Conservation (phyloP, 2,888 invertebrate genomes). For the Eustalomyia histrio region DNA sequence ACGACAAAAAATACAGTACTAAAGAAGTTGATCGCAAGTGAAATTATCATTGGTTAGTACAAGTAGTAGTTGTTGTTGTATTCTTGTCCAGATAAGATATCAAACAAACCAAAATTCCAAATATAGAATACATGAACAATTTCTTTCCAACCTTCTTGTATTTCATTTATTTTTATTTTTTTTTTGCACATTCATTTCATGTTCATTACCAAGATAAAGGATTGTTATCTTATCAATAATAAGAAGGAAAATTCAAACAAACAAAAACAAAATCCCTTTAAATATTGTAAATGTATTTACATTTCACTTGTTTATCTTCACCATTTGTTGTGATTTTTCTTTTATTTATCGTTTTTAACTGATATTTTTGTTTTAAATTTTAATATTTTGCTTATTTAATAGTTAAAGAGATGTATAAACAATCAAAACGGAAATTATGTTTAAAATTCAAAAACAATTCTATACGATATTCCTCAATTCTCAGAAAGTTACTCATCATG, state of each 20-base stretch:
- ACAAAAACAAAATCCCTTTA: background rate
- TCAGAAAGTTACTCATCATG: constrained; percentile 62
- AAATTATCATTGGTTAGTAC: constrained; percentile 40
- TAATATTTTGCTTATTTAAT: background rate
- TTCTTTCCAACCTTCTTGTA: constrained; percentile 23
- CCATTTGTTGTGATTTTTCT: background rate
- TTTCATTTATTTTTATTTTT: too few relatives aligned
- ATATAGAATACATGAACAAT: constrained; percentile 22
- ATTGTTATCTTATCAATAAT: background rate
- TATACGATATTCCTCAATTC: constrained; percentile 43
- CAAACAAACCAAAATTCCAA: background rate
- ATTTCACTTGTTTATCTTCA: background rate
- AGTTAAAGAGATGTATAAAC: constrained; percentile 8
- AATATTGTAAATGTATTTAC: background rate
- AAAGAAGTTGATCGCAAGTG: constrained; percentile 33
- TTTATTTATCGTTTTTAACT: background rate
- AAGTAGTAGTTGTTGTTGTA: too few relatives aligned
- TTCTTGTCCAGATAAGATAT: constrained; percentile 54
- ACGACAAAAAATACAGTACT: background rate
- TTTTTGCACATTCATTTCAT: constrained; percentile 43
- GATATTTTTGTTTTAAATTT: background rate
- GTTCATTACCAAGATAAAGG: constrained; percentile 50
- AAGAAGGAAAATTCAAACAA: background rate
- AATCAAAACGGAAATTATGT: constrained; percentile 37
- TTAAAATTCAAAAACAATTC: background rate